phyloP scores from a whole-genome alignment of 2,113 vertebrate genomes.

The Gambusia holbrooki region DNA sequence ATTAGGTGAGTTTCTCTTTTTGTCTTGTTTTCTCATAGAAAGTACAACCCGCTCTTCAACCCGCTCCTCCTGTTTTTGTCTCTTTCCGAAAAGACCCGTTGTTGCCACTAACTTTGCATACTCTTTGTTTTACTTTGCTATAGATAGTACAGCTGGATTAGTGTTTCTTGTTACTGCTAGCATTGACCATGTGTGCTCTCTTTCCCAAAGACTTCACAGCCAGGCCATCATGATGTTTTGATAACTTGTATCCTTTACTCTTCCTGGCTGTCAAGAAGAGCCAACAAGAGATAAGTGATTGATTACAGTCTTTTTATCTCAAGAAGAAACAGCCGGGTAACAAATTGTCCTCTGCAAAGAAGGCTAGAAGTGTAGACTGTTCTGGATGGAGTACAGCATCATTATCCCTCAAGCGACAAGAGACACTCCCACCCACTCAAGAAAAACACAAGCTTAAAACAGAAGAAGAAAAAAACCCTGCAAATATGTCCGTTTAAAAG shows the following conservation, averaged over 20 bases:
- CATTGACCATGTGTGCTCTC: too few relatives aligned
- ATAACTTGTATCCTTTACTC: neutral
- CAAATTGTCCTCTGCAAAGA: neutral
- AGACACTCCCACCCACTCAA: conserved; percentile 2
- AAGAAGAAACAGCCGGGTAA: neutral
- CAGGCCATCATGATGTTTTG: neutral
- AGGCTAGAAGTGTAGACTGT: neutral
- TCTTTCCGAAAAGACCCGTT: neutral
- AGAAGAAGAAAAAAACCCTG: neutral
- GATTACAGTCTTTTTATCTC: neutral
- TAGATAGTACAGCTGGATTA: neutral
- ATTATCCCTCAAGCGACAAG: neutral
- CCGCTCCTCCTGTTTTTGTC: neutral
- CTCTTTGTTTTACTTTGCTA: neutral
- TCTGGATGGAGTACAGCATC: neutral
- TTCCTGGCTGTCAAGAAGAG: neutral
- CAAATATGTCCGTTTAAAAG: conserved; percentile 12
- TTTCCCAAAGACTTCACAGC: neutral
- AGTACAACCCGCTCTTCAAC: neutral
- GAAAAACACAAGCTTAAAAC: conserved; percentile 12
- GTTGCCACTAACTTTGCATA: neutral
- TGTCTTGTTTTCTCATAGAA: neutral
- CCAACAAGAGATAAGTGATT: neutral
- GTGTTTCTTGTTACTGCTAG: too few relatives aligned
- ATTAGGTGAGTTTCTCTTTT: neutral